Base-by-base conservation (phyloP, 2,888 invertebrate species). In the Hemicrepidius hirtus region DNA sequence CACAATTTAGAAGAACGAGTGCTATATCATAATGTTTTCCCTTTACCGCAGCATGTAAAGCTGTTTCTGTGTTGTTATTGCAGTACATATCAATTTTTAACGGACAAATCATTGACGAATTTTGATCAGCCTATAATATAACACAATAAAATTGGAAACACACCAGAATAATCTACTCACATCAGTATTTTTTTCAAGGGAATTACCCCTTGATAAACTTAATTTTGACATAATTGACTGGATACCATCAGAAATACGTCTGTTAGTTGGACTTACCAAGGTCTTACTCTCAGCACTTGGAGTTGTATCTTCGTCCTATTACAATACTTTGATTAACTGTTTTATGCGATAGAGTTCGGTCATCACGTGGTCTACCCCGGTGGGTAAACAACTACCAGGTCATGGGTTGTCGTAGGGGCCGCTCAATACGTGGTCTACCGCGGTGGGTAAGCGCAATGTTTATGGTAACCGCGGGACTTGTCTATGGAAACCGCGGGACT, bases 151-250 rank as follows among this genome's bases (percentile, higher is more conserved):
- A 32, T 9, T 7, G 7, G 4, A 9, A 6, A 32, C n/a, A 40
- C 44, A 41, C 7, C 28, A 32, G 4, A 37, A 71, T 76, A 65
- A 55, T 69, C 41, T 50, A 63, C 67, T 68, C 74, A 81, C 87
- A 71, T 87, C 87, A 41, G 86, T 86, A 35, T 87, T 87, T 20
- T 75, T 79, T 69, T 85, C 85, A 35, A 84, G 78, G 1, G 86
- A 86, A 28, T 87, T 88, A 32, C 88, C 89, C 75, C 88, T 88
- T 20, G 89, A 88, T 55, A 93, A 91, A 80, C 93, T 95, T 63
- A 97, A 87, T 79, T 93, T 93, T 57, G 93, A 94, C 89, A 97
- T 95, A 57, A 97, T 93, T 21, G 95, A 94, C 82, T 96, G 96
- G 75, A 97, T 96, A 0, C 96, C 96, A 80, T 94, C 93, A 0